These are phyloP conservation scores for Leptoclinus maculatus DNA, from an alignment of 2,797 vertebrate genomes.

Conservation along the genomic window DNA sequence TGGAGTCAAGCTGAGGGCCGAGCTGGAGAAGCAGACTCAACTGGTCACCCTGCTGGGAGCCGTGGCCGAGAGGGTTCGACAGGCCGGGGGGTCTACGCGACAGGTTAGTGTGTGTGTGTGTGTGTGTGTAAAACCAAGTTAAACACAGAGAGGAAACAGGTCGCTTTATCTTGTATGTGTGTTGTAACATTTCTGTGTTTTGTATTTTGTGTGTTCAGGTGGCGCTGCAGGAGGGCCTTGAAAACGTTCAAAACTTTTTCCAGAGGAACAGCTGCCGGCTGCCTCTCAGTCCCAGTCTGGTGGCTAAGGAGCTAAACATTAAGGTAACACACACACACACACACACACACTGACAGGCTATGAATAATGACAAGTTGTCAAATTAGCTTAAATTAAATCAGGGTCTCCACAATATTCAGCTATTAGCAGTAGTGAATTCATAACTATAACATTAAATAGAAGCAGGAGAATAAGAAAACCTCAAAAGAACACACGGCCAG, in stretches of 20 bases:
- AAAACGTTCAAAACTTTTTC: slow-evolving; percentile 93
- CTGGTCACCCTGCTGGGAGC: slow-evolving; percentile 92
- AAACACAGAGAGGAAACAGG: not conserved
- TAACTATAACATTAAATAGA: not conserved
- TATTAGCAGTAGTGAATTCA: not conserved
- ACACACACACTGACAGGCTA: not conserved
- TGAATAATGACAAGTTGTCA: slow-evolving; percentile 1
- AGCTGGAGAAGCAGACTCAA: slow-evolving; percentile 92
- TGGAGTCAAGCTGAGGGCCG: slow-evolving; percentile 89
- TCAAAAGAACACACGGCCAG: not conserved
- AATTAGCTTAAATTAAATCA: not conserved
- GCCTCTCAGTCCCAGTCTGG: slow-evolving; percentile 94
- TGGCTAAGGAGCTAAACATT: slow-evolving; percentile 93
- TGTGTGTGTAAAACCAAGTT: not conserved
- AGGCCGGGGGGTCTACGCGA: slow-evolving; percentile 90
- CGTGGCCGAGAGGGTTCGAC: slow-evolving; percentile 95
- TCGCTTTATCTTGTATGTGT: not conserved
- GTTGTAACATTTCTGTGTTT: slow-evolving; percentile 2
- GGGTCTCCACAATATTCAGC: not conserved
- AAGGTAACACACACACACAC: slow-evolving; percentile 85
- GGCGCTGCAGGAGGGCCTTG: slow-evolving; percentile 93
- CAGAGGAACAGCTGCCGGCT: slow-evolving; percentile 91
- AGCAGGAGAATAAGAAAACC: slow-evolving; percentile 8
- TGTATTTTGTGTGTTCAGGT: slow-evolving; percentile 60
- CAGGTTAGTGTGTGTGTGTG: slow-evolving; percentile 84